Evolutionary conservation across 2,888 invertebrate species (phyloP).

Genomic region (Drosophila ezoana): DNA sequence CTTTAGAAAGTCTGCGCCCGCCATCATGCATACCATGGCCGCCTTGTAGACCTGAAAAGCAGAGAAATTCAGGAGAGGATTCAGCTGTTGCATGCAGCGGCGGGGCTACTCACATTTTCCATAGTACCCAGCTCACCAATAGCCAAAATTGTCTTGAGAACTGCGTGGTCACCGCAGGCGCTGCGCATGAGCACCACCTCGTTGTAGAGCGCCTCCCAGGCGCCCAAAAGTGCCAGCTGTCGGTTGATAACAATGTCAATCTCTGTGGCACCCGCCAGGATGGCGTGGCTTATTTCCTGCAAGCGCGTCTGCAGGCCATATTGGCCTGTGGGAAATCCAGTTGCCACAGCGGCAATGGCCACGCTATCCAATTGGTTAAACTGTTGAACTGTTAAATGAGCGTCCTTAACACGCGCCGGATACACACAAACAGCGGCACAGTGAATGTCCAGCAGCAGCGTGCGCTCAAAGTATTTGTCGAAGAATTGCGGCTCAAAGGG

Average conservation of each 20-base stretch:
- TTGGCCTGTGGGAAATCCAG: conserved; percentile 98
- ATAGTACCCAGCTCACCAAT: conserved; percentile 95
- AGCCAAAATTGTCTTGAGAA: conserved; percentile 97
- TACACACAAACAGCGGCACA: conserved; percentile 98
- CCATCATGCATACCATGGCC: conserved; percentile 96
- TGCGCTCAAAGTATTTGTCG: conserved; percentile 68
- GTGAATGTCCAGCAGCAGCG: conserved; percentile 84
- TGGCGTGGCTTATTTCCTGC: conserved; percentile 92
- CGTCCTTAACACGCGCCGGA: conserved; percentile 93
- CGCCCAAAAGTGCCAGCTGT: conserved; percentile 91
- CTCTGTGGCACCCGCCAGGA: conserved; percentile 94
- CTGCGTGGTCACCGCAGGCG: conserved; percentile 90
- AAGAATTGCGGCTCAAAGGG: conserved; percentile 84
- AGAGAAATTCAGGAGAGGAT: background rate
- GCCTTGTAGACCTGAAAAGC: conserved; percentile 91
- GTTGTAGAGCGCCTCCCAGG: conserved; percentile 92
- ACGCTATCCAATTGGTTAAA: conserved; percentile 87
- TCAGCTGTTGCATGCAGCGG: background rate
- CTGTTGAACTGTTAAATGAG: conserved; percentile 87
- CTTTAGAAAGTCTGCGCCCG: conserved; percentile 99
- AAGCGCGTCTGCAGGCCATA: conserved; percentile 92
- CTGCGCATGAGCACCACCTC: conserved; percentile 93
- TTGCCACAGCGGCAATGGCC: conserved; percentile 95
- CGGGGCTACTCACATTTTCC: conserved; percentile 87
- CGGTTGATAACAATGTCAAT: conserved; percentile 98